Base-by-base conservation (phyloP, 2,113 vertebrate genomes). In the Aptenodytes patagonicus region DNA sequence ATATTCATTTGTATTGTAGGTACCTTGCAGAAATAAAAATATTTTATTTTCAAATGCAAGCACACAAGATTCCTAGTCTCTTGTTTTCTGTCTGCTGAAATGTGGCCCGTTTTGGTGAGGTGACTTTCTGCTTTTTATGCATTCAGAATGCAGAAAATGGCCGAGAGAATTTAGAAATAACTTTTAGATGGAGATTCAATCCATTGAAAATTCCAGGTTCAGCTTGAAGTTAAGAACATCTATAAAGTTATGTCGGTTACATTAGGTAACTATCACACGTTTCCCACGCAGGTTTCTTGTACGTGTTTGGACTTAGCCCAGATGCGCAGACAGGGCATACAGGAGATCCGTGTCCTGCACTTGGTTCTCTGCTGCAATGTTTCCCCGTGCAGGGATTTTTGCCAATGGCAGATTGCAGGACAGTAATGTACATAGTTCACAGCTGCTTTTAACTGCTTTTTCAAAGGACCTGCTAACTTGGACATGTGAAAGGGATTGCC, bases 241-340 rank as follows among this genome's bases (percentile, higher is more conserved):
- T 24, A 1, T 89, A 7, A 36, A 32, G 29, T 70, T 52, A 13
- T 5, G 14, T 34, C 1, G 1, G n/a, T 38, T 84, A 18, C 20
- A 1, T 40, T 11, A n/a, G 55, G 55, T 47, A 42, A 21, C 31
- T 31, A 6, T 18, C 2, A 6, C 28, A 10, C 1, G 1, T 62
- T 44, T 61, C 32, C 42, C 61, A 17, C 0, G 1, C 32, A 15
- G 14, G 38, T 38, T 29, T 57, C 68, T 25, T 34, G 54, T 19
- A 11, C 1, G 17, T 3, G 1, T 26, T 42, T 40, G 66, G 73
- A 24, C 24, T 32, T 49, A 6, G 21, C 42, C 32, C 17, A n/a
- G 17, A 4, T 11, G 36, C 1, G 4, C 15, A 17, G 55, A 4
- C 15, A 17, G 49, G 32, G 10, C 3, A 7, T 31, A 25, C 20